These are phyloP conservation scores for Lathamus discolor DNA, from an alignment of 2,113 vertebrate species.

Conservation along the genomic window DNA sequence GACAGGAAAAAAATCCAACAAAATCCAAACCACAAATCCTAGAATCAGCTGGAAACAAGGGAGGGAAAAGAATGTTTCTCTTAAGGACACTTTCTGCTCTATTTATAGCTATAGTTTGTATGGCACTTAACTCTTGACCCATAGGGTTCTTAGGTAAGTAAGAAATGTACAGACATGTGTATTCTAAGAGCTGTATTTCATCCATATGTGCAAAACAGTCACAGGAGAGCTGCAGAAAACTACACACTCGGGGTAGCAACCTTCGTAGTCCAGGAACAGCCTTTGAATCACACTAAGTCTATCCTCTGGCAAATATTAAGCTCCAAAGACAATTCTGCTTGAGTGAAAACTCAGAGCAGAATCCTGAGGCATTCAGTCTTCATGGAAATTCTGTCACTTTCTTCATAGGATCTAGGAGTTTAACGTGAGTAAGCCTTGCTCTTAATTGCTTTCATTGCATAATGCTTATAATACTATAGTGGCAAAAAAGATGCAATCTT, in stretches of 20 bases:
- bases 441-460: background rate
- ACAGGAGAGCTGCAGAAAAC: background rate
- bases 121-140: background rate
- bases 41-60: constrained; percentile 14
- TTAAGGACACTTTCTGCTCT: background rate
- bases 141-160: constrained; percentile 7
- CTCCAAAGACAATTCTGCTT: background rate
- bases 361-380: background rate
- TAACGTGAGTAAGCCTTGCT: background rate
- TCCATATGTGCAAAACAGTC: constrained; percentile 22
- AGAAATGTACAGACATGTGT: background rate
- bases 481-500: background rate
- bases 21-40: background rate
- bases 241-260: background rate
- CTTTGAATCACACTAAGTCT: background rate
- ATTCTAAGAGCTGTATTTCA: constrained; percentile 36
- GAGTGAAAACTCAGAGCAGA: background rate
- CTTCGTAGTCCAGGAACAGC: background rate
- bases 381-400: background rate
- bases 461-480: background rate
- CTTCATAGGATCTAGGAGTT: background rate
- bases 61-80: background rate
- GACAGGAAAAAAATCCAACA: background rate
- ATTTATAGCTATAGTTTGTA: constrained; percentile 20
- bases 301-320: background rate